These are phyloP conservation scores for Synanceia verrucosa DNA, from an alignment of 2,797 vertebrate species.

Conservation along the genomic window DNA sequence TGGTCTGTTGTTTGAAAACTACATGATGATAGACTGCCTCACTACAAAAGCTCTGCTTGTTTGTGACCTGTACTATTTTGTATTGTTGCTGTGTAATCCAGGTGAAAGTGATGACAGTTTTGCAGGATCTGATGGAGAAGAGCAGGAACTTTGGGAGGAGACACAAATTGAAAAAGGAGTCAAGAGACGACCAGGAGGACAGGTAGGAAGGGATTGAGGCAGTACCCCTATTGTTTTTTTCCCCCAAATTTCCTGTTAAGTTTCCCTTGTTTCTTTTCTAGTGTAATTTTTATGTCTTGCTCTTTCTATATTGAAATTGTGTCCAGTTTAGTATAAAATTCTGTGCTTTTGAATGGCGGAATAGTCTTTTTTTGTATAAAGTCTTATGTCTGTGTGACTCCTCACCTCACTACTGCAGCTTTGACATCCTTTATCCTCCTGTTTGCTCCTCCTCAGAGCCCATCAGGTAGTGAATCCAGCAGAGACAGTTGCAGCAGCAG, in stretches of 20 bases:
- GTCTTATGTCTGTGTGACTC: not conserved
- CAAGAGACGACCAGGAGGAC: constrained; percentile 81
- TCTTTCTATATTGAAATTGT: not conserved
- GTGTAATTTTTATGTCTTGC: not conserved
- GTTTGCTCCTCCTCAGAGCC: constrained; percentile 59
- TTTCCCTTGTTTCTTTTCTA: not conserved
- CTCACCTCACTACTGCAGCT: not conserved
- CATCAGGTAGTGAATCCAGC: constrained; percentile 73
- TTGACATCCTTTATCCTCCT: not conserved
- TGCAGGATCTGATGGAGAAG: constrained; percentile 82
- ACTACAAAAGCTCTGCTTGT: not conserved
- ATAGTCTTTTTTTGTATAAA: not conserved
- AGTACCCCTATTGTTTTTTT: too few species aligned
- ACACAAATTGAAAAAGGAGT: constrained; percentile 93
- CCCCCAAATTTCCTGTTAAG: not conserved
- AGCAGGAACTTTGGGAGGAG: constrained; percentile 89
- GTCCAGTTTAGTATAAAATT: not conserved
- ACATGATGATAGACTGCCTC: not conserved
- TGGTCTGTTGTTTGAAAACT: not conserved
- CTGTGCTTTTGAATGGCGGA: not conserved
- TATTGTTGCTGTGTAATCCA: constrained; percentile 44
- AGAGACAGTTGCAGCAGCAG: constrained; percentile 35
- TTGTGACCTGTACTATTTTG: not conserved
- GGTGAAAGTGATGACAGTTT: constrained; percentile 71
- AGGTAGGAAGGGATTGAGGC: constrained; percentile 47